phyloP scores from a whole-genome alignment of 2,888 invertebrate genomes.

The Alsophila aescularia region DNA sequence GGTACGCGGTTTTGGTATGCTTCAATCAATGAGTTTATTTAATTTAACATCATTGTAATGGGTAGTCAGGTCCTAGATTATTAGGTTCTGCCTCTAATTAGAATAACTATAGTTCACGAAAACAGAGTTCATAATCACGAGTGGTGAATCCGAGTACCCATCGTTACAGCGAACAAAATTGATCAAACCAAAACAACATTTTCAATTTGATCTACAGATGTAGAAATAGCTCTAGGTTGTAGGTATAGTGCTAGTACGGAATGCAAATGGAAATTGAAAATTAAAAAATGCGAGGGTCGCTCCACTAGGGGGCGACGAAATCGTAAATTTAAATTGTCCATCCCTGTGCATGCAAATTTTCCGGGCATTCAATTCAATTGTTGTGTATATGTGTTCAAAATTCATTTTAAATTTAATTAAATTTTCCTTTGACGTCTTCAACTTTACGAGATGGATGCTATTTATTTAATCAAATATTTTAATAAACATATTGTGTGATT shows the following conservation, averaged over 20 bases:
- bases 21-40: too few species aligned
- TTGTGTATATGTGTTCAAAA: slow-evolving; percentile 51
- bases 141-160: slow-evolving; percentile 7
- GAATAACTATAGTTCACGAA: slow-evolving; percentile 23
- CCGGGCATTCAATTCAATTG: slow-evolving; percentile 71
- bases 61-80: slow-evolving; percentile 17
- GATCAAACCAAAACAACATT: slow-evolving; percentile 28
- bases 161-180: slow-evolving; percentile 6
- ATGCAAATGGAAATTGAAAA: slow-evolving; percentile 84
- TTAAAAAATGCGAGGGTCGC: slow-evolving; percentile 81
- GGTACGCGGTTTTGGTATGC: too few species aligned
- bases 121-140: slow-evolving; percentile 27
- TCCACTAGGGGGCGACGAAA: slow-evolving; percentile 67
- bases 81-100: slow-evolving; percentile 13
- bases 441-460: slow-evolving; percentile 20
- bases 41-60: background rate
- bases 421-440: slow-evolving; percentile 28
- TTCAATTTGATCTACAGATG: slow-evolving; percentile 40
- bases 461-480: slow-evolving; percentile 1
- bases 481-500: background rate
- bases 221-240: slow-evolving; percentile 19
- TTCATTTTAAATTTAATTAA: slow-evolving; percentile 41
- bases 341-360: slow-evolving; percentile 81
- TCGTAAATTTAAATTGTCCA: slow-evolving; percentile 84
- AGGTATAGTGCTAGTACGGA: slow-evolving; percentile 53